Percentiles rank a stretch among this genome's conserved stretches.
Conservation (phyloP, 2,888 invertebrate genomes). For the Cephus rjabovi region DNA sequence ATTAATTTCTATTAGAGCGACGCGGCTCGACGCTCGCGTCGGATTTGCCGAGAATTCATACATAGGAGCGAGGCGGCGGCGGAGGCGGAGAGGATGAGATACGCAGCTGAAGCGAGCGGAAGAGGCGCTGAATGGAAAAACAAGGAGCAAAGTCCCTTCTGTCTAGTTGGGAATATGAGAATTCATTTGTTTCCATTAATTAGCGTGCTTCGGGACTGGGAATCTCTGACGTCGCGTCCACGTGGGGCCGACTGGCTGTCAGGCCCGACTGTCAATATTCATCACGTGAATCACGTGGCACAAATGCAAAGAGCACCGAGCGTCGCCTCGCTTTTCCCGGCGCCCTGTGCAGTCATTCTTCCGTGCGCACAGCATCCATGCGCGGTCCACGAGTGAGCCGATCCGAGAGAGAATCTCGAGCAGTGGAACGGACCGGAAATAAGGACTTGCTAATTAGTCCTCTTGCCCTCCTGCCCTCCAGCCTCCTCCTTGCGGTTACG, state of each 20-base stretch:
- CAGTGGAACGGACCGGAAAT: neutral
- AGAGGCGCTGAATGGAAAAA: neutral
- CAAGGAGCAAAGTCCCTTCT: neutral
- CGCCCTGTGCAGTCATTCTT: neutral
- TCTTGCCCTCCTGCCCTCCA: neutral
- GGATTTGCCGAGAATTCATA: constrained; percentile 23
- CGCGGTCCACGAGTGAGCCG: neutral
- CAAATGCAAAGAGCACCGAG: neutral
- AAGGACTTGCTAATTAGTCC: neutral
- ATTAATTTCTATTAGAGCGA: constrained; percentile 46
- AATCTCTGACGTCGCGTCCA: neutral
- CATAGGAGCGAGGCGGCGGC: neutral
- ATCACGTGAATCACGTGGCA: neutral
- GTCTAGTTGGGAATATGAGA: constrained; percentile 33
- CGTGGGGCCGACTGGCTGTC: neutral
- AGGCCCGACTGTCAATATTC: neutral
- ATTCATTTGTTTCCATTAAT: constrained; percentile 48
- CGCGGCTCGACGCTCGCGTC: constrained; percentile 30
- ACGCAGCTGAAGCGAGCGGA: neutral
- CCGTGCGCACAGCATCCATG: no score
- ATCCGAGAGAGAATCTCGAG: neutral
- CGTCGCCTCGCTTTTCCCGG: no score
- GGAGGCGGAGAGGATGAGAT: no score
- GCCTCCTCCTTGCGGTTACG: neutral
- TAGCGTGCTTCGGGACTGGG: neutral